Evolutionary conservation across 2,888 invertebrate species (phyloP), one percentile per base, ranked within the genome.

Genomic region (Ectemnius lituratus): DNA sequence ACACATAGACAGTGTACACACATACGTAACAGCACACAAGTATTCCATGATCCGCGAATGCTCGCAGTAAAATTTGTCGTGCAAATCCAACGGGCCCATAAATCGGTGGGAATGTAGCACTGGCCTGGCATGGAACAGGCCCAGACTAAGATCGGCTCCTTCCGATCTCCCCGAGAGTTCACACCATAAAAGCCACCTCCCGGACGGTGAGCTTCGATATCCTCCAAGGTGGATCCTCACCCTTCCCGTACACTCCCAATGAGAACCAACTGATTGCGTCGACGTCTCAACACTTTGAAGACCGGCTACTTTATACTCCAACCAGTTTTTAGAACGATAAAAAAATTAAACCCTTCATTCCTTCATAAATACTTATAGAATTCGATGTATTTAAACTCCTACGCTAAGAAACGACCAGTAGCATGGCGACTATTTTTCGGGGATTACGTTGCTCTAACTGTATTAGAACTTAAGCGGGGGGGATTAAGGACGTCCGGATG

Each of bases 61-160:
- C 73, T 81, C 74, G 79, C 79, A 74, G 75, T 82, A 79, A 82
- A 82, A 82, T 82, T 82, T 82, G 82, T 82, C 82, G 79, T 75
- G 75, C 75, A 75, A 79, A 82, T 81, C 78, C 76, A 37, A 59
- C 62, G 45, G 75, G 71, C 63, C 37, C 68, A 78, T 83, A 83
- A 83, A 83, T 83, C 79, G 79, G 73, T 28, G 77, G 62, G 65
- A 61, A 78, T 61, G 75, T 46, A 68, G 69, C 62, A 61, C 66
- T 62, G 60, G 23, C 57, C 72, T 73, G 75, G 70, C 71, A 64
- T 58, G 58, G 68, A 66, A 79, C 79, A 81, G 76, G 67, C 68
- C 52, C 57, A 37, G 62, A 58, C 69, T 46, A 61, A 69, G 64
- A 77, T 79, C 74, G 66, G 56, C 27, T 56, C 59, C 69, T 73